Evolutionary conservation across 1,140 invertebrate species (phyloP).

Genomic region (Tyrophagus putrescentiae): DNA sequence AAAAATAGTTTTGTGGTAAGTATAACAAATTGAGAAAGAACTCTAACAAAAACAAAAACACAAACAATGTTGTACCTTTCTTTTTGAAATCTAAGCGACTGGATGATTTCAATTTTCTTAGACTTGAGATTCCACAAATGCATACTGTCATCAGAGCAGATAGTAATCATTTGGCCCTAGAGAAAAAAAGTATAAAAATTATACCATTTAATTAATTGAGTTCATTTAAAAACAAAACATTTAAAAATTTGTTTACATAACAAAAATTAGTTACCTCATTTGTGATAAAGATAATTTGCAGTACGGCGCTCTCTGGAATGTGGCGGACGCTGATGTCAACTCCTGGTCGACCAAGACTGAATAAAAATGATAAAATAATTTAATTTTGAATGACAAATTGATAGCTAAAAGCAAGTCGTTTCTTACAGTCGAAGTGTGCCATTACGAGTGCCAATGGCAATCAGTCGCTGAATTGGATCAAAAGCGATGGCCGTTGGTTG

Average conservation of each 20-base stretch:
- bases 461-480: conserved; percentile 88
- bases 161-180: conserved; percentile 73
- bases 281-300: conserved; percentile 78
- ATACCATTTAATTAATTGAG: conserved; percentile 9
- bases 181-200: conserved; percentile 18
- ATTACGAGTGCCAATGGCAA: conserved; percentile 89
- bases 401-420: background rate
- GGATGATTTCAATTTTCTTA: conserved; percentile 66
- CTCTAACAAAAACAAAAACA: conserved; percentile 17
- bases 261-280: conserved; percentile 53
- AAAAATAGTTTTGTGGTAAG: conserved; percentile 7
- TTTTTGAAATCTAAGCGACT: conserved; percentile 88
- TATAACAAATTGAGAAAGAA: background rate
- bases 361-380: conserved; percentile 1
- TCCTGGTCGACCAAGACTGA: conserved; percentile 70
- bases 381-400: background rate
- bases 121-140: conserved; percentile 91
- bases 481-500: conserved; percentile 90
- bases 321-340: conserved; percentile 85
- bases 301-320: conserved; percentile 56
- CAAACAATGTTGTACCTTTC: conserved; percentile 53
- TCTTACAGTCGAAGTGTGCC: conserved; percentile 93
- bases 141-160: conserved; percentile 80
- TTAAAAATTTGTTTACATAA: conserved; percentile 1
- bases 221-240: conserved; percentile 3